Base-by-base conservation (phyloP, 2,888 invertebrate genomes). In the Smittia sp. region DNA sequence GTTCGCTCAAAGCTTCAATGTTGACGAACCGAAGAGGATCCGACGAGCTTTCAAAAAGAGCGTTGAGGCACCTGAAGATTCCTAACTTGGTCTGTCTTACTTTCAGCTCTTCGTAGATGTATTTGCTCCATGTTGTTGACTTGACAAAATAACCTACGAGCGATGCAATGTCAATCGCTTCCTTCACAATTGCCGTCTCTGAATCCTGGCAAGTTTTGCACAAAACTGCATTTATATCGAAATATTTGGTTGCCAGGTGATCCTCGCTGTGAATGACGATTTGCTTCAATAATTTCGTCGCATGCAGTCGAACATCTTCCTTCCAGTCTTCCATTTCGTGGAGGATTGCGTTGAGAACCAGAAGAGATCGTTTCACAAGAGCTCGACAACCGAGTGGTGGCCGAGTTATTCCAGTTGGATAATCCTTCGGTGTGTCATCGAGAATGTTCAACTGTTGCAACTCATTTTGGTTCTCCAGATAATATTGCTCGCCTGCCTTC, bases 361-460 rank as follows among this genome's bases (percentile, higher is more conserved):
- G 78, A 18, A 83, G 74, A 78, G 94, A 89, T 74, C 88, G 86
- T 78, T 90, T 89, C 0, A 92, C 90, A 67, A 97, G 81, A 1
- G 85, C 85, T 7, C 96, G 87, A 79, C 97, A 97, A 0, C 96
- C 96, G 20, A 96, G 84, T 78, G 92, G 92, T 0, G 96, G 95
- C n/a, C 96, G 86, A 74, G 84, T 83, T 11, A 91, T 89, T 88
- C 77, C 81, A 63, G 85, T 79, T 0, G 94, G 94, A 83, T 96
- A 96, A 79, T 94, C 90, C 1, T 83, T 79, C 0, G 89, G 89
- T 1, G 85, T 83, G 70, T 87, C 85, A 74, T 86, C 86, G 7
- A 89, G 85, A 80, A 91, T 93, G 80, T 96, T 93, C 69, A 91
- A 88, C 79, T 94, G 92, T 79, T 93, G 94, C 0, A 96, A 82